phyloP scores from a whole-genome alignment of 2,888 invertebrate species.

The Brachypalpus laphriformis region DNA sequence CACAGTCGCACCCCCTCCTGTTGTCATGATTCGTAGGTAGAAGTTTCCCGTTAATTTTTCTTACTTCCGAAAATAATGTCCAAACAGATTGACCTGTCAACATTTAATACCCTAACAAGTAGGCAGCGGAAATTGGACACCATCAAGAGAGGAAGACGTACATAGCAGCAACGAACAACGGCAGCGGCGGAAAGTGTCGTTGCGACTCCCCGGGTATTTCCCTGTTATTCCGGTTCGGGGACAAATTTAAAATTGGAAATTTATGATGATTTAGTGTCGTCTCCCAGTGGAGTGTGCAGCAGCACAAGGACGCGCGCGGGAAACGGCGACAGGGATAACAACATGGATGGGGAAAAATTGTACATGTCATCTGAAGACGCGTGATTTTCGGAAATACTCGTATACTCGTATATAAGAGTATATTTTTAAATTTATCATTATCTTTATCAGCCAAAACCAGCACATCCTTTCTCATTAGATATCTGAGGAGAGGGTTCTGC shows the following conservation, averaged over 20 bases:
- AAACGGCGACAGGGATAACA: not conserved
- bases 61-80: slow-evolving; percentile 50
- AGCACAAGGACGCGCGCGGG: not conserved
- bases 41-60: slow-evolving; percentile 62
- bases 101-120: slow-evolving; percentile 50
- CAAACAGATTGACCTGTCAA: slow-evolving; percentile 71
- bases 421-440: slow-evolving; percentile 12
- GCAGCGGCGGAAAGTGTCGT: slow-evolving; percentile 14
- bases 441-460: slow-evolving; percentile 1
- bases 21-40: slow-evolving; percentile 17
- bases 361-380: slow-evolving; percentile 24
- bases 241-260: slow-evolving; percentile 73
- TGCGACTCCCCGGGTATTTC: not conserved
- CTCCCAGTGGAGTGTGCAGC: slow-evolving; percentile 10
- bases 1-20: not conserved
- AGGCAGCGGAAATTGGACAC: slow-evolving; percentile 63
- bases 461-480: slow-evolving; percentile 24
- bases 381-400: slow-evolving; percentile 42
- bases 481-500: not conserved
- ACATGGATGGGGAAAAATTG: slow-evolving; percentile 18
- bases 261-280: slow-evolving; percentile 68
- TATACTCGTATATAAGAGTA: too few species aligned
- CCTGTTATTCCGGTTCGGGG: slow-evolving; percentile 23
- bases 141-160: slow-evolving; percentile 9
- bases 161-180: not conserved